Evolutionary conservation across 2,797 vertebrate genomes (phyloP), one percentile per base, ranked within the genome.

Genomic region (Chaetophractus vellerosus): DNA sequence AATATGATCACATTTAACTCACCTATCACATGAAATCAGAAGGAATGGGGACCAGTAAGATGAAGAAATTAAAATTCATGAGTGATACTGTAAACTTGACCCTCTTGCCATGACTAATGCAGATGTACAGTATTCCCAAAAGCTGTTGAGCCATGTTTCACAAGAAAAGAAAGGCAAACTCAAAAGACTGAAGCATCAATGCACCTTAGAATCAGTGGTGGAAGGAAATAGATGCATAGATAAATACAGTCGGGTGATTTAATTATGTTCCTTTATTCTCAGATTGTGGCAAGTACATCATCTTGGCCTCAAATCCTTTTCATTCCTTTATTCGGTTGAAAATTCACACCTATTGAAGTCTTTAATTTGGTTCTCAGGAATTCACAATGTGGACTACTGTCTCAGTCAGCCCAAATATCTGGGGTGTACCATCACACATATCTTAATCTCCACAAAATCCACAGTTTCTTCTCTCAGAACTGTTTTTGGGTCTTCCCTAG

Each of bases 1-100:
- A 87, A 81, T 24, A 33, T 79, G 11, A 33, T 59, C 72, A 9
- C 9, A 6, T 83, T 96, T 95, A 93, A 86, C 63, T 96, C 96
- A 28, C 23, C 21, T 74, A 1, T 93, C 48, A 91, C 48, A 6
- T 52, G 75, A 79, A 50, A 96, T 76, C 36, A 59, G 93, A 97
- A 64, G 59, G 71, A 97, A 83, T 26, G 6, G 16, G 16, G 86
- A 89, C n/a, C 64, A 41, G 1, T 78, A 69, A 89, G 69, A 89
- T 66, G 48, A 91, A 96, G 41, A 95, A 96, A 88, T 52, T 26
- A 59, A 97, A 98, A 95, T 92, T 93, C 69, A 38, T 68, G 38
- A 66, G 3, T 69, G 45, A 63, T 31, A 24, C 21, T 55, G 6
- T 74, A 79, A 71, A 83, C 52, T 80, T 89, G 48, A 92, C 26